Evolutionary conservation across 2,888 invertebrate species (phyloP).

Genomic region (Smittia sp.): DNA sequence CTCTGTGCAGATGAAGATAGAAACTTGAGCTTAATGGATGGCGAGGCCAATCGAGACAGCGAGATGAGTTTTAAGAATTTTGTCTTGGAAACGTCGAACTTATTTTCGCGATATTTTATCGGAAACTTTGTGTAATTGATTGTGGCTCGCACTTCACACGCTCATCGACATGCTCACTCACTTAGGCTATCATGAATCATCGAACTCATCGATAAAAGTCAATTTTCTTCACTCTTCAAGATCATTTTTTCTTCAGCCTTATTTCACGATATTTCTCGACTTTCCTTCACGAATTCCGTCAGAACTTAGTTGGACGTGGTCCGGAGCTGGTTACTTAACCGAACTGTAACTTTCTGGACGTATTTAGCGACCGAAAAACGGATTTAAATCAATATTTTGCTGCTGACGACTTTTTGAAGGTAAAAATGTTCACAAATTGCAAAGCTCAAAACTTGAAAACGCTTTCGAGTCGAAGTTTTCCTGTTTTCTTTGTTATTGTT

Average conservation of each 20-base stretch:
- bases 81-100: not conserved
- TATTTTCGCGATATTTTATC: too few relatives aligned
- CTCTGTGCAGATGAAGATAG: conserved; percentile 13
- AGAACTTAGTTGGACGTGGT: not conserved
- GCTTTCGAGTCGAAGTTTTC: not conserved
- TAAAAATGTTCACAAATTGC: not conserved
- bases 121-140: not conserved
- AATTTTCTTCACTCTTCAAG: not conserved
- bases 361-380: not conserved
- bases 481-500: not conserved
- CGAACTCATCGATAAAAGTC: conserved; percentile 22
- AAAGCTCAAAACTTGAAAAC: not conserved
- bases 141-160: not conserved
- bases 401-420: not conserved
- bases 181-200: conserved; percentile 7
- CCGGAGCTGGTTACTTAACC: not conserved
- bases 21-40: not conserved
- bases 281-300: not conserved
- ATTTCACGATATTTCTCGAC: not conserved
- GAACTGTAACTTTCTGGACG: not conserved
- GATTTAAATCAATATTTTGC: not conserved
- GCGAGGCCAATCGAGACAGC: conserved; percentile 20
- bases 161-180: not conserved
- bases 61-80: not conserved
- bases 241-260: conserved; percentile 29